Evolutionary conservation across 1,140 invertebrate species (phyloP), one percentile per base, ranked within the genome.

Genomic region (Hydropsyche tenuis): DNA sequence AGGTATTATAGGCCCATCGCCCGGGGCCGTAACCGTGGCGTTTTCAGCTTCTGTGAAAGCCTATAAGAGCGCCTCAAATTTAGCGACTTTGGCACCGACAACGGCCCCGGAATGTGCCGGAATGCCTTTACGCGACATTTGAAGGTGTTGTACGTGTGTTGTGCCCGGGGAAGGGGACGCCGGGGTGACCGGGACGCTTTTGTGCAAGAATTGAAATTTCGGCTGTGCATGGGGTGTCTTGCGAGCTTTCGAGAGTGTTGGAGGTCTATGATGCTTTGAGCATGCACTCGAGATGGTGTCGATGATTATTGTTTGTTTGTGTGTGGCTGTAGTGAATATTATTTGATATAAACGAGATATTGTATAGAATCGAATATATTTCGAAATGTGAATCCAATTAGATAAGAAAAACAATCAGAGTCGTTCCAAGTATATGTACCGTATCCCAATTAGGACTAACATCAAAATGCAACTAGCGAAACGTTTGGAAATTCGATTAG

Each of bases 211-310:
- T 51, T 37, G 65, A 25, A n/a, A 72, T 76, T 51, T 72, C 73
- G 81, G 81, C 81, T 79, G 80, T 81, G 83, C 82, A 82, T 81
- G 79, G 81, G 79, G 80, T 81, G 81, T 81, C 81, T 80, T 80
- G 78, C 68, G 77, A 74, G 77, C 30, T 75, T 80, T 81, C 81
- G 81, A n/a, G 83, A 72, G 72, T 82, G 81, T 73, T 68, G 69
- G 69, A 37, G 23, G 66, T 53, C 69, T 69, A 60, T 27, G 27
- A 3, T 46, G n/a, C n/a, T n/a, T n/a, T n/a, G n/a, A n/a, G n/a
- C n/a, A n/a, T n/a, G n/a, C n/a, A n/a, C n/a, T n/a, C n/a, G n/a
- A n/a, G n/a, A n/a, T n/a, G n/a, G n/a, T n/a, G n/a, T n/a, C n/a
- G n/a, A n/a, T n/a, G n/a, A n/a, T n/a, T n/a, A n/a, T n/a, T n/a